Evolutionary conservation across 2,797 vertebrate genomes (phyloP).

Genomic region (Kryptolebias ocellatus): DNA sequence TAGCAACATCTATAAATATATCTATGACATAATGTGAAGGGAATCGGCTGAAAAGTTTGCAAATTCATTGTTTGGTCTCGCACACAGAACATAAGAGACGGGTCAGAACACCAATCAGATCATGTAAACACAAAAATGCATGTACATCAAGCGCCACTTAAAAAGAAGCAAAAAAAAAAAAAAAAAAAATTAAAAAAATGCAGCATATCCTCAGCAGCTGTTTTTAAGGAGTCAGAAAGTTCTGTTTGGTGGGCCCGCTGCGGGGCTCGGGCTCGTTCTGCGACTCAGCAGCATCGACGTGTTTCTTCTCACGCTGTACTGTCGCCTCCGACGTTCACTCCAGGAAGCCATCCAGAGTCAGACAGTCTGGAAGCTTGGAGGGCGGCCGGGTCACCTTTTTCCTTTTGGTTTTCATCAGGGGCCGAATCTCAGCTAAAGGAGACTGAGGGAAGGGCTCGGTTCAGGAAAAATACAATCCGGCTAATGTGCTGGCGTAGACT

Average conservation of each 20-base stretch:
- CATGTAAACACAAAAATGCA: slow-evolving; percentile 15
- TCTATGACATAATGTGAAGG: background rate
- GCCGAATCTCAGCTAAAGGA: slow-evolving; percentile 84
- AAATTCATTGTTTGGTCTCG: background rate
- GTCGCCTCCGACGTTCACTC: slow-evolving; percentile 63
- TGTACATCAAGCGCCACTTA: background rate
- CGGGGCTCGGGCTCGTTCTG: slow-evolving; percentile 13
- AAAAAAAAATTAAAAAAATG: slow-evolving; percentile 11
- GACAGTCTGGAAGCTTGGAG: slow-evolving; percentile 59
- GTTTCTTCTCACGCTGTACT: background rate
- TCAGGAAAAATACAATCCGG: slow-evolving; percentile 44
- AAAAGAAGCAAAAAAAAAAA: slow-evolving; percentile 2
- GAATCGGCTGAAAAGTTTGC: background rate
- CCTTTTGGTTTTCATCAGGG: slow-evolving; percentile 84
- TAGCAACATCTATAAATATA: background rate
- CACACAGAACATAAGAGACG: slow-evolving; percentile 3
- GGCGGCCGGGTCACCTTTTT: slow-evolving; percentile 83
- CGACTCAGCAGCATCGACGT: background rate
- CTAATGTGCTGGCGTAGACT: background rate
- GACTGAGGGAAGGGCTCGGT: slow-evolving; percentile 78
- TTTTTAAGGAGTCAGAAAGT: slow-evolving; percentile 9
- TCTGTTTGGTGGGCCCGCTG: slow-evolving; percentile 3
- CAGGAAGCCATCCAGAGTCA: slow-evolving; percentile 88
- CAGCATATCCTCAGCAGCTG: background rate
- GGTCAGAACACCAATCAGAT: background rate